Percentiles rank a stretch among this genome's conserved stretches.
These are phyloP conservation scores for Ophion obscuratus DNA, from an alignment of 2,888 invertebrate species.

Conservation along the genomic window DNA sequence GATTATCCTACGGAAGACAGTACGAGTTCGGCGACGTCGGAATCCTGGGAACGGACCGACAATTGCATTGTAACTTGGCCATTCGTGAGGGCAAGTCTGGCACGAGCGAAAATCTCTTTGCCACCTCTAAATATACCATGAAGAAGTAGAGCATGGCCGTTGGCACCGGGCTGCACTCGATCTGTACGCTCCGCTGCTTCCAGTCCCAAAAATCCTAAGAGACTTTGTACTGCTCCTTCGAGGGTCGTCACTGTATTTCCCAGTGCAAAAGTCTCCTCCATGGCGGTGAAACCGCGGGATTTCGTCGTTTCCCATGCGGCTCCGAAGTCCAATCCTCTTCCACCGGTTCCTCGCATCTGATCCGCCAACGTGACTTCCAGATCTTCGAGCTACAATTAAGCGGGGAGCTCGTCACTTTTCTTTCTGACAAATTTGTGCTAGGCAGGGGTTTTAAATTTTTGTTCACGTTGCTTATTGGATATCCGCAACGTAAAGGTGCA, in stretches of 20 bases:
- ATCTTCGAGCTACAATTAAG: conserved; percentile 91
- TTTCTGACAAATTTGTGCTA: neutral
- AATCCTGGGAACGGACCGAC: conserved; percentile 93
- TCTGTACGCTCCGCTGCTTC: conserved; percentile 94
- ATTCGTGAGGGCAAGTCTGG: conserved; percentile 91
- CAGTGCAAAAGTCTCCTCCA: conserved; percentile 96
- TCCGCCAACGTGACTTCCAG: conserved; percentile 93
- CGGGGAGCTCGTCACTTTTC: neutral
- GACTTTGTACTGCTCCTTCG: conserved; percentile 93
- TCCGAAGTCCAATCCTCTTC: conserved; percentile 83
- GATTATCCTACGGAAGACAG: conserved; percentile 93
- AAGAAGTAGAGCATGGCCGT: conserved; percentile 91
- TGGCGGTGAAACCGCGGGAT: conserved; percentile 86
- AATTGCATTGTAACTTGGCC: conserved; percentile 97
- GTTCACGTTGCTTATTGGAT: neutral
- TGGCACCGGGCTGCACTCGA: conserved; percentile 92
- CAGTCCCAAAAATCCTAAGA: conserved; percentile 92
- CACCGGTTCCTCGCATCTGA: conserved; percentile 90
- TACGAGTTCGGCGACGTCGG: conserved; percentile 94
- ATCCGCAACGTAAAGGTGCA: neutral
- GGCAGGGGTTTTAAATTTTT: neutral
- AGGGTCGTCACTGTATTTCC: conserved; percentile 90
- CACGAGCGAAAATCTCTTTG: conserved; percentile 93
- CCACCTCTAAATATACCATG: conserved; percentile 97
- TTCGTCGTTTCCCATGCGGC: conserved; percentile 89